Base-by-base conservation (phyloP, 2,113 vertebrate genomes). In the Microcebus murinus region DNA sequence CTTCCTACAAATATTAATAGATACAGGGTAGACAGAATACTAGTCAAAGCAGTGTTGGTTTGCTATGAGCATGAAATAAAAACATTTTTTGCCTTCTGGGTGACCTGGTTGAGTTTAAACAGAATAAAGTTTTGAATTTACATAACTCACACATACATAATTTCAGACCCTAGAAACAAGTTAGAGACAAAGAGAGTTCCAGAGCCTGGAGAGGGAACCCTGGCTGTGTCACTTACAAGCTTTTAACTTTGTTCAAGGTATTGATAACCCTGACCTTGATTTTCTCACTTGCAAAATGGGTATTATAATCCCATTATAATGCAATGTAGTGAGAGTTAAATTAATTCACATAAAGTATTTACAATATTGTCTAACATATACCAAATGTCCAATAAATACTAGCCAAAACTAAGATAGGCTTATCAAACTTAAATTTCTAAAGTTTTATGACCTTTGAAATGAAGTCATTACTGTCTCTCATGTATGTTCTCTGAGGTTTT, bases 391-490 rank as follows among this genome's bases (percentile, higher is more conserved):
- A 79, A 12, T 74, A 82, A 79, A 81, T 27, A 42, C 42, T 93
- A 77, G 55, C 3, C 73, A 81, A 79, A 21, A 65, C 76, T 10
- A 76, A 76, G 23, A 81, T 1, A 81, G n/a, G 36, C 8, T 67
- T 90, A 55, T 48, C 84, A 87, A 93, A 59, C 6, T 70, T 50
- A 48, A 50, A 55, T 89, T 83, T 87, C 7, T 31, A 27, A 93
- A 25, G 18, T 76, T 95, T 76, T 90, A 73, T 86, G 45, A 90
- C 4, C 9, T 94, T 73, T 73, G 55, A 92, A 93, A 77, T 59
- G 50, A 92, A 96, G 21, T 21, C 11, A 39, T 59, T 65, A 68
- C 0, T 79, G 10, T 34, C 4, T 23, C 8, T 90, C 29, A 82
- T 68, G 8, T 59, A 39, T 82, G 1, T 73, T 59, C 36, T 93